Evolutionary conservation across 1,140 invertebrate species (phyloP), one percentile per base, ranked within the genome.

Genomic region (Caerostris darwini): DNA sequence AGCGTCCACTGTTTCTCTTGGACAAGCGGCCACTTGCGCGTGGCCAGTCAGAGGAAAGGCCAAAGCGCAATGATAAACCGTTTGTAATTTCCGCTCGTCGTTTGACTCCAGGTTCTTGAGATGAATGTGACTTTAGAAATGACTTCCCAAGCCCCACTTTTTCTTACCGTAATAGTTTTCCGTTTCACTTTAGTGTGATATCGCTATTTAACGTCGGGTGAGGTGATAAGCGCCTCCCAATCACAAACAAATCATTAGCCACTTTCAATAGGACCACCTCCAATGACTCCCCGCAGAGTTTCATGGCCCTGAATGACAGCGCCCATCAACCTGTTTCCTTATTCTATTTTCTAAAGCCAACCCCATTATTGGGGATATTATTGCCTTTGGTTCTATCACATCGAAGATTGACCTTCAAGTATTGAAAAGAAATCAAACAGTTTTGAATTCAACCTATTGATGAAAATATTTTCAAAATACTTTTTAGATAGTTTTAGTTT

Each of bases 61-160:
- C 61, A 90, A 67, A 77, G 67, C 17, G 54, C 90, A 81, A 58
- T 92, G 90, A 92, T 92, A 85, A 92, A 92, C 90, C 77, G 90
- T 92, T 92, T 92, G 90, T 92, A 92, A 92, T 92, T 92, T 92
- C 90, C 90, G 90, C 90, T 64, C 81, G 67, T 92, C 90, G 61
- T 92, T 92, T 57, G 83, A 59, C 54, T 85, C 57, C n/a, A 85
- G 83, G 83, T 85, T 85, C 83, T 85, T 59, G 54, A 77, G 71
- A 58, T 85, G 50, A 85, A 58, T 81, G 34, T 54, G 71, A 81
- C 53, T 81, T 81, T 4, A 34, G 71, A 81, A 17, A 64, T 77
- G 71, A 34, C 19, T 12, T 53, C 71, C 71, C 71, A 17, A 10
- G 17, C 61, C 61, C 34, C 71, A 77, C 71, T 77, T 77, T 77